Conservation (phyloP, 2,113 vertebrate species). For the Columba janthina region DNA sequence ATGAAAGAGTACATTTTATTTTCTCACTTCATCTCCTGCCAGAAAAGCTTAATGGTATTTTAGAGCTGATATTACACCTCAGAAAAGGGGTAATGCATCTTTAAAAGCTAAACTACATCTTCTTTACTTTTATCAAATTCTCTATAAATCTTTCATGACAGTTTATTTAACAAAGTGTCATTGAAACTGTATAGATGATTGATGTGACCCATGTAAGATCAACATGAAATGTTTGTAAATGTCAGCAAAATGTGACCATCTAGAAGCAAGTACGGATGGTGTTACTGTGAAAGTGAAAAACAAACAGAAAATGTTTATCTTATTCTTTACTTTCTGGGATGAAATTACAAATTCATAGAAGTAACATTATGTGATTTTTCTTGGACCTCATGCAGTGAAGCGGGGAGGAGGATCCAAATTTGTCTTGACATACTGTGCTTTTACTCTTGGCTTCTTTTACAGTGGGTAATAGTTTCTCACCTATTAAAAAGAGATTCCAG, state of each 20-base stretch:
- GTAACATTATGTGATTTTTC: conserved; percentile 62
- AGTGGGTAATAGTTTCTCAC: not conserved
- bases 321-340: conserved; percentile 67
- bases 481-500: not conserved
- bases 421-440: conserved; percentile 39
- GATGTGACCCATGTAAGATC: conserved; percentile 81
- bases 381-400: conserved; percentile 2
- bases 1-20: conserved; percentile 41
- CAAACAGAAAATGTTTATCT: conserved; percentile 79
- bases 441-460: not conserved
- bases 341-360: conserved; percentile 76
- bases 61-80: conserved; percentile 75
- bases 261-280: conserved; percentile 74
- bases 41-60: conserved; percentile 72
- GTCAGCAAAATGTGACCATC: conserved; percentile 83
- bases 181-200: conserved; percentile 83
- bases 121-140: conserved; percentile 87
- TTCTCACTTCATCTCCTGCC: conserved; percentile 63
- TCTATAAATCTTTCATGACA: conserved; percentile 87
- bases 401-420: not conserved
- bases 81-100: conserved; percentile 78
- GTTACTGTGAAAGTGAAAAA: conserved; percentile 74
- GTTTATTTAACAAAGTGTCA: conserved; percentile 87
- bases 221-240: conserved; percentile 87
- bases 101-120: conserved; percentile 82